Base-by-base conservation (phyloP, 2,888 invertebrate genomes). In the Trissolcus brochymenae region DNA sequence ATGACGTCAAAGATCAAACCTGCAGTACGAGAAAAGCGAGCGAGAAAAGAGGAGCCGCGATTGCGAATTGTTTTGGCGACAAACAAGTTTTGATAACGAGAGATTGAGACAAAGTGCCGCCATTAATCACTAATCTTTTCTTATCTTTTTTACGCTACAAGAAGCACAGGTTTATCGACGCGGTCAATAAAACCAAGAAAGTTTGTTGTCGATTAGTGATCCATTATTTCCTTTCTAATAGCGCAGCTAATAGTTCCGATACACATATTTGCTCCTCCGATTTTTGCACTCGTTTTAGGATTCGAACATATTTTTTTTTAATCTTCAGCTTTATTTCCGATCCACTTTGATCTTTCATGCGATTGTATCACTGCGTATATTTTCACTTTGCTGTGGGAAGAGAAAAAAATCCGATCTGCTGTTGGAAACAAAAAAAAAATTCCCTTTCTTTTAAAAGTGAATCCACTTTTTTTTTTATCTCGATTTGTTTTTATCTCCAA, bases 181-280 rank as follows among this genome's bases (percentile, higher is more conserved):
- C 51, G 50, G 54, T 59, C 68, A 65, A 65, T 65, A 57, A 65
- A 75, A 75, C 70, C 64, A 75, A 75, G 75, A 75, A 75, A 75
- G 75, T 75, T 53, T 50, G 68, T 75, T 75, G 9, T 60, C 59
- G 50, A 68, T 75, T 64, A 62, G 68, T 70, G 64, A 75, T 75
- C 64, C 43, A 59, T 64, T 60, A 70, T 75, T 75, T 68, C 75
- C 75, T 75, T 75, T 75, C 75, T 65, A 70, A 75, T 70, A 50
- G 54, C 49, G 19, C 51, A 9, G 51, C 62, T 57, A 49, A 62
- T 75, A 64, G 29, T 51, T 25, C 17, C 35, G 51, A 60, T 73
- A 51, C 49, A 61, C 16, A 55, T 50, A 72, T 74, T 74, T 53
- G 57, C n/a, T 19, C 54, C 14, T 43, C 6, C 49, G 11, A 73